Conservation (phyloP, 1,140 invertebrate species). For the Helicoverpa armigera region DNA sequence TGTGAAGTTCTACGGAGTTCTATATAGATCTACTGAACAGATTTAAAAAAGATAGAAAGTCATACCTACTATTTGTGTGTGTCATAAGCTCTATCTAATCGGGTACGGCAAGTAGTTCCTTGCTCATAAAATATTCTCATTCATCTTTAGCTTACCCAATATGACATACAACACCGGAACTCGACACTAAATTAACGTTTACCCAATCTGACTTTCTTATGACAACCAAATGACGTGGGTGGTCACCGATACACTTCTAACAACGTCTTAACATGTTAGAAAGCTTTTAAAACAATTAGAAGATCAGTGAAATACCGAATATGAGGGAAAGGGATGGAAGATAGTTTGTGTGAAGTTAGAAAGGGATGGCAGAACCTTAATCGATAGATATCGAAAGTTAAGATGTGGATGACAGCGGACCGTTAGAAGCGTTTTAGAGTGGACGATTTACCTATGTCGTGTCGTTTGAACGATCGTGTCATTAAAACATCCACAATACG, state of each 20-base stretch:
- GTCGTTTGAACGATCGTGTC: not conserved
- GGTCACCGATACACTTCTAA: conserved; percentile 2
- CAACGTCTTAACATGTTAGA: conserved; percentile 30
- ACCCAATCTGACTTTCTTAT: conserved; percentile 23
- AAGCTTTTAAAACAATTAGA: conserved; percentile 56
- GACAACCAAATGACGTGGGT: conserved; percentile 4
- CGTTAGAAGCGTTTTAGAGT: conserved; percentile 79
- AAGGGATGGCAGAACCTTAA: conserved; percentile 54
- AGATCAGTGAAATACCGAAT: conserved; percentile 53
- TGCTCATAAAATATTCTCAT: too few relatives aligned
- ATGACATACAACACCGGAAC: not conserved
- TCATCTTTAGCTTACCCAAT: not conserved
- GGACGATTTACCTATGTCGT: conserved; percentile 70
- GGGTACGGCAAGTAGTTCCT: too few relatives aligned
- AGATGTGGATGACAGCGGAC: conserved; percentile 64
- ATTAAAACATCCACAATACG: too few relatives aligned
- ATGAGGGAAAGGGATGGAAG: conserved; percentile 49
- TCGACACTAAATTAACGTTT: not conserved
- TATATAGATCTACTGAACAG: too few relatives aligned
- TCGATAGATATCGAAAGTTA: conserved; percentile 68
- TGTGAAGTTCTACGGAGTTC: too few relatives aligned
- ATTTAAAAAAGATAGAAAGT: too few relatives aligned
- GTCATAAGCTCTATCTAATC: too few relatives aligned
- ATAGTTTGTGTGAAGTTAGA: conserved; percentile 43
- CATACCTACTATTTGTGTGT: too few relatives aligned